Evolutionary conservation across 2,113 vertebrate genomes (phyloP), one percentile per base, ranked within the genome.

Genomic region (Embiotoca jacksoni): DNA sequence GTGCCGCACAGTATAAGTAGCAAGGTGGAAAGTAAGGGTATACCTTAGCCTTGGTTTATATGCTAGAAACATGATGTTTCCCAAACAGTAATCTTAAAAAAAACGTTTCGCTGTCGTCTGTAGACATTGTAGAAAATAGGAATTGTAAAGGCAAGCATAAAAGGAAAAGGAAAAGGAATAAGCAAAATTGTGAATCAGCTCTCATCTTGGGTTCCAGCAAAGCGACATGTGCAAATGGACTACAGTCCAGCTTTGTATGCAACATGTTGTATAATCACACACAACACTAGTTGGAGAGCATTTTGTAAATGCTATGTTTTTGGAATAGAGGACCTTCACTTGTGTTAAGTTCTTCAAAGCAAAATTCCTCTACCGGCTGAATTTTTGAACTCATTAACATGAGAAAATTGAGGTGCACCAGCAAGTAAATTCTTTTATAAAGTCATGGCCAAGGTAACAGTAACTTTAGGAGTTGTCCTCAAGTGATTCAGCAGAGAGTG

Each of bases 351-450:
- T 67, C 31, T 69, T 37, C 50, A 75, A 30, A 8, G 6, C 14
- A 58, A 75, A 50, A 82, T 79, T 77, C 46, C 41, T 78, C 50
- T 67, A 37, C 58, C 80, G 44, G 78, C 46, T 84, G 57, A 75
- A 62, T 36, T 72, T 10, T 67, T 3, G 7, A 79, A 55, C 14
- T 60, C 33, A 60, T 77, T 78, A 68, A 46, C 14, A 73, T 30
- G 32, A 41, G 47, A 63, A 83, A 81, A 66, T 41, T 47, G 14
- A 8, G 55, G 16, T 14, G 15, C 11, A 30, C 6, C 6, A 52
- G 32, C 10, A 36, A 62, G 35, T 33, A 64, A 54, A 79, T 57
- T 44, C 9, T 30, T 65, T 70, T 44, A 37, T 35, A 14, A 15
- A 73, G 9, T 56, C 30, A 55, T 23, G 57, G 63, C 33, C 78